Conservation (phyloP, 1,140 invertebrate species). For the Platyura marginata region DNA sequence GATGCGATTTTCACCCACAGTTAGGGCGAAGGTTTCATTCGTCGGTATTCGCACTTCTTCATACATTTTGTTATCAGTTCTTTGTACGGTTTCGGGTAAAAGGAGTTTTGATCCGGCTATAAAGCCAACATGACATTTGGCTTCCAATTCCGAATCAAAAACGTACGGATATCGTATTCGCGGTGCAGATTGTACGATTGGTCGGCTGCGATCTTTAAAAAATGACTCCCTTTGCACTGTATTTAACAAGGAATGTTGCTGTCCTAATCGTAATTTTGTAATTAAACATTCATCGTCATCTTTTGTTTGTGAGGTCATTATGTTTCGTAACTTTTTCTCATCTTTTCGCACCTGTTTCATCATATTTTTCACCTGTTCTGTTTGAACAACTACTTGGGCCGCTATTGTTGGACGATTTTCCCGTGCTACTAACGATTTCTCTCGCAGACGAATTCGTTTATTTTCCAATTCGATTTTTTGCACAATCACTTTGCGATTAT, state of each 20-base stretch:
- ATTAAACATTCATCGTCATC: constrained; percentile 30
- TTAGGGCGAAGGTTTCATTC: constrained; percentile 37
- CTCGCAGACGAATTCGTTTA: constrained; percentile 7
- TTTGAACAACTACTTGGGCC: constrained; percentile 52
- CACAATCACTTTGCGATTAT: constrained; percentile 42
- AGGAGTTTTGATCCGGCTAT: constrained; percentile 61
- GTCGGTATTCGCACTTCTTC: constrained; percentile 83
- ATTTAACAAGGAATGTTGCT: constrained; percentile 25
- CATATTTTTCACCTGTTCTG: constrained; percentile 63
- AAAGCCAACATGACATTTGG: constrained; percentile 50
- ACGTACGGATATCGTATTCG: constrained; percentile 59
- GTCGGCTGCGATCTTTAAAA: constrained; percentile 13
- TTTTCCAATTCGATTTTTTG: constrained; percentile 24
- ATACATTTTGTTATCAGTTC: constrained; percentile 49
- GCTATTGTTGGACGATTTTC: constrained; percentile 12
- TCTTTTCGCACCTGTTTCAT: constrained; percentile 72
- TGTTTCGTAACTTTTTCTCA: constrained; percentile 61
- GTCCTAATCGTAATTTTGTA: constrained; percentile 24
- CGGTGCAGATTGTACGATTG: constrained; percentile 4
- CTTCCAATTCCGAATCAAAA: constrained; percentile 53
- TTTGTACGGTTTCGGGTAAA: constrained; percentile 55
- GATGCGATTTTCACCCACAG: constrained; percentile 50
- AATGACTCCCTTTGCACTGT: constrained; percentile 23
- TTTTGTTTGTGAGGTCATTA: constrained; percentile 23
- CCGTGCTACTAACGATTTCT: not conserved